Base-by-base conservation (phyloP, 2,888 invertebrate species). In the Microplitis manilae region DNA sequence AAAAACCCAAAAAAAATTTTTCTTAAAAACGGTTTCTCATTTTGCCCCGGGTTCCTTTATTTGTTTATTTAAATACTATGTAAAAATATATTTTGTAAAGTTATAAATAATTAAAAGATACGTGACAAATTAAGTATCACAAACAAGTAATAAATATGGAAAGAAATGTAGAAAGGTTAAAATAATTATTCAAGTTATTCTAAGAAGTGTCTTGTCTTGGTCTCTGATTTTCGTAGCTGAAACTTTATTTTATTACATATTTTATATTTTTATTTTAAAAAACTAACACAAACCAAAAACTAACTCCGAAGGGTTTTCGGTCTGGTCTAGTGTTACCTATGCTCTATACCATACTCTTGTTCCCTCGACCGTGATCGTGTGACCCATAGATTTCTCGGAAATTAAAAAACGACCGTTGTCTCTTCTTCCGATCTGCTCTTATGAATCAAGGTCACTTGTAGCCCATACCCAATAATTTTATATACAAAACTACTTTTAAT, bases 21-120 rank as follows among this genome's bases (percentile, higher is more conserved):
- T 20, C 20, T 20, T 20, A 1, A 20, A 20, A 20, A 20, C 1
- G 20, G 20, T 20, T 20, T 20, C 20, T 20, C 20, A 20, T 20
- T 20, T 20, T 20, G 20, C 20, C 20, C 20, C 20, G 1, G 1
- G 20, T 20, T 20, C 30, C 30, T 30, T 30, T 30, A 30, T 30
- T 30, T 30, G 30, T 30, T 30, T 30, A 30, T 30, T 30, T 30
- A 30, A 30, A 30, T 74, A 71, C 73, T 75, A 73, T 79, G 76
- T 61, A 70, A 76, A 79, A 77, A 75, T 69, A 77, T 73, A 59
- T 69, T 15, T 71, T 30, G 30, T 20, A 9, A 6, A 30, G 39
- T 9, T 15, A 68, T 68, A 68, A 68, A 68, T 41, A 68, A 68
- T 68, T 41, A 68, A 41, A 20, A 68, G 41, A 68, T 17, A 40